phyloP scores from a whole-genome alignment of 1,140 invertebrate genomes.

The Drosophila melanica region DNA sequence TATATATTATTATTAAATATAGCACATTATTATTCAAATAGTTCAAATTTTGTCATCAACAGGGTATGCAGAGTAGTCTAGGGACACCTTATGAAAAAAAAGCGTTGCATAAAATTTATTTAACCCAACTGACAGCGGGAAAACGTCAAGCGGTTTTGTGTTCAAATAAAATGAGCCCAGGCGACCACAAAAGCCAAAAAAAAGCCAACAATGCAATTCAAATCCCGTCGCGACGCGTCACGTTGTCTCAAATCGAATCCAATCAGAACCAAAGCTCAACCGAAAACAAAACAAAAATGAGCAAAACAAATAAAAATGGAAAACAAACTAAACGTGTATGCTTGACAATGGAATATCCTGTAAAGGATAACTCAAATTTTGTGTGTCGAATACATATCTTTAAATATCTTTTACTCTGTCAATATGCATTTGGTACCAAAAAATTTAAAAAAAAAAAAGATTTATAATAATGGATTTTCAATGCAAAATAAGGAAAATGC shows the following conservation, averaged over 20 bases:
- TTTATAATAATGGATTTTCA: no score
- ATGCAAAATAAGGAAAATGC: no score
- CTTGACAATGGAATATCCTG: slow-evolving; percentile 12
- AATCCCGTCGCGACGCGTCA: slow-evolving; percentile 23
- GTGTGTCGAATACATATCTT: no score
- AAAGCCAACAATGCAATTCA: slow-evolving; percentile 46
- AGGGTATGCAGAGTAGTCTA: no score
- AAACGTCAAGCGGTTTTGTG: slow-evolving; percentile 40
- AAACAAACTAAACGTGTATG: background rate
- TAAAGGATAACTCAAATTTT: background rate
- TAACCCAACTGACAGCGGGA: slow-evolving; percentile 13
- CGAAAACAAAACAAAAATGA: slow-evolving; percentile 23
- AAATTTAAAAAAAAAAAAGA: no score
- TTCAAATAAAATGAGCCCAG: slow-evolving; percentile 39
- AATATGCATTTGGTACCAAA: no score
- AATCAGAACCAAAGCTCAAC: slow-evolving; percentile 33
- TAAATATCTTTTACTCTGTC: no score
- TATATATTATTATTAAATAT: no score
- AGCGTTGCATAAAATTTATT: slow-evolving; percentile 1
- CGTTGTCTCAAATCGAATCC: slow-evolving; percentile 31
- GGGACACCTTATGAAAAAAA: no score
- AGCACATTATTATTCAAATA: no score
- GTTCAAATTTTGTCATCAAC: no score
- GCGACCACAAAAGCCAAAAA: slow-evolving; percentile 23
- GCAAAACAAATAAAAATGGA: background rate